phyloP scores from a whole-genome alignment of 2,888 invertebrate species.

The Rhorus exstirpatorius region DNA sequence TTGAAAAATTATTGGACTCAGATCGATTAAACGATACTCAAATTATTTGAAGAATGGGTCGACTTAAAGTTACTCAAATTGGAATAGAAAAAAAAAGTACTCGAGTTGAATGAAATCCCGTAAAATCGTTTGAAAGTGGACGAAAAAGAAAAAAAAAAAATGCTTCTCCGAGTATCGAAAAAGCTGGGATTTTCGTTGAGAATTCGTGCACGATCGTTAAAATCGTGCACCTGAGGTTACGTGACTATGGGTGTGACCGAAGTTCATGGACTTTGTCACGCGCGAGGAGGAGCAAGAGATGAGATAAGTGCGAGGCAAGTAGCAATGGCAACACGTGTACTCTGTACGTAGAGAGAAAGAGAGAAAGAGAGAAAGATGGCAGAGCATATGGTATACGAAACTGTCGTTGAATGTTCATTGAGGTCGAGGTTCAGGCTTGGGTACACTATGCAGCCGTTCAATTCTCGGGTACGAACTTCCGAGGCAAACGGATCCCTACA shows the following conservation, averaged over 20 bases:
- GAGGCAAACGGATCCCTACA: conserved; percentile 11
- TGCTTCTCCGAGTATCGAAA: not conserved
- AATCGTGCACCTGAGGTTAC: conserved; percentile 22
- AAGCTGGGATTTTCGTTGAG: not conserved
- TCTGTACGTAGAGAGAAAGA: not conserved
- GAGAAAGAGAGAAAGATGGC: conserved; percentile 5
- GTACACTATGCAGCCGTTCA: too few relatives aligned
- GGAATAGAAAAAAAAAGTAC: not conserved
- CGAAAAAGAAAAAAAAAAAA: not conserved
- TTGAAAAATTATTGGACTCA: too few relatives aligned
- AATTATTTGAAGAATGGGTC: too few relatives aligned
- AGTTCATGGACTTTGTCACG: conserved; percentile 61
- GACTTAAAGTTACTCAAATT: not conserved
- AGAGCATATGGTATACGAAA: too few relatives aligned
- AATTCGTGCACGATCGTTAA: conserved; percentile 3
- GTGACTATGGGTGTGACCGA: conserved; percentile 56
- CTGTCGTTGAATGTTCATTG: conserved; percentile 57
- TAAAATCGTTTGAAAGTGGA: not conserved
- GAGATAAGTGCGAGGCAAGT: not conserved
- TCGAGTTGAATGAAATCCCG: too few relatives aligned
- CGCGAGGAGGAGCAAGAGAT: conserved; percentile 22
- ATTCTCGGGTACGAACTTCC: conserved; percentile 6
- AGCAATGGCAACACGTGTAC: conserved; percentile 59
- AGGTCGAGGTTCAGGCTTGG: conserved; percentile 50
- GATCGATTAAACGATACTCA: too few relatives aligned